Evolutionary conservation across 2,797 vertebrate genomes (phyloP).

Genomic region (Lepus townsendii): DNA sequence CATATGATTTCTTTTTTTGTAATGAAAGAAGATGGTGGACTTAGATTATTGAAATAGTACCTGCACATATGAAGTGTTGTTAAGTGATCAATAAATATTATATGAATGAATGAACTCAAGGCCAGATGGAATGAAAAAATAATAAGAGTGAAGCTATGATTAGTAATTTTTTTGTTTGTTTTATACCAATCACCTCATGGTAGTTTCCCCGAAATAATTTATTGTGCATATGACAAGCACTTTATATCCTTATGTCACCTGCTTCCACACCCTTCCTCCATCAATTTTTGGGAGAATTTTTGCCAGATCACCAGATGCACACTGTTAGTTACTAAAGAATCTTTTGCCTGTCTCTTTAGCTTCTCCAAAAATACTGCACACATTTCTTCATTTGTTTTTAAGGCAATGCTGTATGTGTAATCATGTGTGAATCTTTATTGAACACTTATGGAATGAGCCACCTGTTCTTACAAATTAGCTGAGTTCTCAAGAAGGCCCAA

Average conservation of each 20-base stretch:
- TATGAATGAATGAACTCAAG: background rate
- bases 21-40: background rate
- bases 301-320: slow-evolving; percentile 72
- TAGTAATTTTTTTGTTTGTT: slow-evolving; percentile 18
- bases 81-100: background rate
- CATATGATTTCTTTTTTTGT: background rate
- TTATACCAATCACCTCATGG: slow-evolving; percentile 5
- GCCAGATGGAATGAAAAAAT: slow-evolving; percentile 11
- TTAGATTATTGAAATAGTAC: background rate
- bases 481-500: slow-evolving; percentile 78
- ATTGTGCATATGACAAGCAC: slow-evolving; percentile 45
- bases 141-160: background rate
- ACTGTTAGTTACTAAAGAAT: slow-evolving; percentile 76
- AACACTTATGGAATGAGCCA: slow-evolving; percentile 83
- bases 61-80: background rate
- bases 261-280: background rate
- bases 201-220: slow-evolving; percentile 43
- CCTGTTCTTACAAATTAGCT: slow-evolving; percentile 84
- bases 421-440: slow-evolving; percentile 84
- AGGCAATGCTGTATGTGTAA: slow-evolving; percentile 81
- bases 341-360: slow-evolving; percentile 75
- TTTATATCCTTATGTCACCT: slow-evolving; percentile 64
- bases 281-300: slow-evolving; percentile 58
- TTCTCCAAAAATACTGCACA: slow-evolving; percentile 75
- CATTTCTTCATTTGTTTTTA: slow-evolving; percentile 82